Evolutionary conservation across 2,797 vertebrate genomes (phyloP), one percentile per base, ranked within the genome.

Genomic region (Kryptolebias ocellatus): DNA sequence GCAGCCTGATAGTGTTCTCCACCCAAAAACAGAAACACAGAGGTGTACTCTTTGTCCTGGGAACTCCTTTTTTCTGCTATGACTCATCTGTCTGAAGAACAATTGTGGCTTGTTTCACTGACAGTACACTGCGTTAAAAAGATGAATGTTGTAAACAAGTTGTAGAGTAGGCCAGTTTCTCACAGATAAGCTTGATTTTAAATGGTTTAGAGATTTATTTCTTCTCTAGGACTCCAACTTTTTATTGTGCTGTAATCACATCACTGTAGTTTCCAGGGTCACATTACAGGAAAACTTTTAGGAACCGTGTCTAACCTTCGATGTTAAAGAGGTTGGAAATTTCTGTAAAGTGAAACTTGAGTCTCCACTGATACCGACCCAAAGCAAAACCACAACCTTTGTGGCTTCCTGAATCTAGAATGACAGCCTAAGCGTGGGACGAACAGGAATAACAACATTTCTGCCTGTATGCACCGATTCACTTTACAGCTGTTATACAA

Each of bases 361-460:
- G 64, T 39, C 37, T 10, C 37, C 9, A 10, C 37, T 10, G 37
- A 39, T 39, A 39, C 37, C 56, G 46, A 47, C 29, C 34, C 67
- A 68, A 54, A 64, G 65, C 51, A 65, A 82, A 72, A 69, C 17
- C 59, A 70, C n/a, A 47, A 72, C 71, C 68, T 7, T 64, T 67
- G 66, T 67, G 74, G 70, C 77, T 85, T 89, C 76, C 76, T 85
- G 72, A 63, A 60, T 64, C 53, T 56, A 67, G 60, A 42, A n/a
- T 34, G 67, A 64, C 57, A 55, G 1, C 15, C 20, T 24, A 2
- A 51, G 55, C n/a, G 56, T 79, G 63, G 71, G 47, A 75, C 56
- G 39, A 62, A 75, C 84, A 80, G 70, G 74, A 90, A 86, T 79
- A 90, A 84, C 59, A 81, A 57, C 78, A 73, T 77, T 65, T 45